Evolutionary conservation across 2,113 vertebrate species (phyloP).

Genomic region (Scalopus aquaticus): DNA sequence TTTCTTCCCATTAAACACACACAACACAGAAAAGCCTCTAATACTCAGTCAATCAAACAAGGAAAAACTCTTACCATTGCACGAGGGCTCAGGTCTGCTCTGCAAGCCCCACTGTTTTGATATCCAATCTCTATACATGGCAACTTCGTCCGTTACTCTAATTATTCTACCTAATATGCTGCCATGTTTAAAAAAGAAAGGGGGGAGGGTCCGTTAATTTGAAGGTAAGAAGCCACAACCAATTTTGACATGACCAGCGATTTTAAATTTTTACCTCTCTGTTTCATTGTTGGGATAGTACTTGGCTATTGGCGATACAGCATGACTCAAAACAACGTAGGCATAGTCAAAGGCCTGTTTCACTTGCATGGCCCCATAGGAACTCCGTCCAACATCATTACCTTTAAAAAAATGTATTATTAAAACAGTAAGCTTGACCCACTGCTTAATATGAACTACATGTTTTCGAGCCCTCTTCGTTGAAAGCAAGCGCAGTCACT

Average conservation of each 20-base stretch:
- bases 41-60: neutral
- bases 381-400: conserved; percentile 98
- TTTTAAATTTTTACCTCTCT: conserved; percentile 90
- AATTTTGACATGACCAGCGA: neutral
- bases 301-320: conserved; percentile 96
- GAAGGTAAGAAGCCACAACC: neutral
- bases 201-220: neutral
- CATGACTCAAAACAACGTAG: conserved; percentile 95
- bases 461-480: neutral
- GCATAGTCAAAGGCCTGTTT: conserved; percentile 99
- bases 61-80: conserved; percentile 88
- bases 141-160: conserved; percentile 96
- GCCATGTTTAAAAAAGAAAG: conserved; percentile 41
- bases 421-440: neutral
- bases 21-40: conserved; percentile 56
- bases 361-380: conserved; percentile 99
- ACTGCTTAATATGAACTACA: neutral
- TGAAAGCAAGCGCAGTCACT: neutral
- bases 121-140: conserved; percentile 97
- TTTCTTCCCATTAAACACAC: conserved; percentile 69
- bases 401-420: conserved; percentile 84
- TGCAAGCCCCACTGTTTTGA: conserved; percentile 92
- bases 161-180: conserved; percentile 98
- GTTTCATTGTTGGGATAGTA: conserved; percentile 96
- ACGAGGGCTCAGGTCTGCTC: conserved; percentile 88